Base-by-base conservation (phyloP, 2,888 invertebrate genomes). In the Halictus quadricinctus region DNA sequence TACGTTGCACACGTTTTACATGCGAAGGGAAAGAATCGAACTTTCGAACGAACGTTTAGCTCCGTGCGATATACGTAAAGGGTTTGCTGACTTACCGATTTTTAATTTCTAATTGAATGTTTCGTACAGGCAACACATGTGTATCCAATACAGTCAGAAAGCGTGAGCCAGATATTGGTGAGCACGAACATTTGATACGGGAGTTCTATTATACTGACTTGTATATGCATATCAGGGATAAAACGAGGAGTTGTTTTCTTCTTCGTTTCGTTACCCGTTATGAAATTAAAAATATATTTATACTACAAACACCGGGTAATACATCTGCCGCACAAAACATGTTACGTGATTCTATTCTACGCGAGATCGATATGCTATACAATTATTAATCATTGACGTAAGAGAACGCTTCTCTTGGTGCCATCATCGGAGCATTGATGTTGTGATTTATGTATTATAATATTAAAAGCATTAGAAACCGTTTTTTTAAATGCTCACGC, bases 401-500 rank as follows among this genome's bases (percentile, higher is more conserved):
- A 46, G 50, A 70, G 25, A 81, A 79, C 36, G 29, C 72, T 81
- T 86, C 77, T 83, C 82, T 88, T 79, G 78, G 29, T 84, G 74
- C 58, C 76, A 36, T 72, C 73, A 76, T 88, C 79, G 18, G 46
- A 84, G 81, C 83, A 88, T 79, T 60, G 79, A 84, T 72, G 74
- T 84, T 88, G 88, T 84, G 84, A 88, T 88, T 82, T 86, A 84
- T 70, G 7, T 83, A 80, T 87, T 87, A 85, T 84, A 41, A 50
- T 36, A n/a, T 79, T 81, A 72, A 85, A 81, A 70, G 87, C 83
- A 85, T 89, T 86, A 41, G 46, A 80, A 88, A 81, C 80, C 85
- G 86, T 86, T 81, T 60, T 82, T 70, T 80, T 76, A 36, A 66
- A 7, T 60, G 76, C 48, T 60, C 64, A 81, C 64, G 73, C 50